Base-by-base conservation (phyloP, 1,140 invertebrate genomes). In the Ditylenchus dipsaci region DNA sequence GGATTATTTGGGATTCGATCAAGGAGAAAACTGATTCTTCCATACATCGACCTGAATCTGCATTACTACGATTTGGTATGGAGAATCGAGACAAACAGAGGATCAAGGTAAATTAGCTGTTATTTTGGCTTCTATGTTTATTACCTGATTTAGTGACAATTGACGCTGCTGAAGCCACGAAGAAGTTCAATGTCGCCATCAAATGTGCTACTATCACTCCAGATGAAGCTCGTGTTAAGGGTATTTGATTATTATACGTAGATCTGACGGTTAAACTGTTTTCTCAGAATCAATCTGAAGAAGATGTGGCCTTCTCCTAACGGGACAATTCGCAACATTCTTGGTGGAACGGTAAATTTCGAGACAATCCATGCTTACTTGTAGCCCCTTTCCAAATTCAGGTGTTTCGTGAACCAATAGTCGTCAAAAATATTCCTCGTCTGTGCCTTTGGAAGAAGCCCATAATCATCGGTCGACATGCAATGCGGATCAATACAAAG, bases 271-370 rank as follows among this genome's bases (percentile, higher is more conserved):
- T 11, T 38, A 11, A 38, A 38, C 33, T 11, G 33, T 3, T 38
- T 38, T 38, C 11, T 38, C 86, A 95, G 98, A 86, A 97, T 97
- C 81, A 93, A 93, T 0, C 85, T 98, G 75, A 97, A 97, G 84
- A 88, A 96, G 85, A 98, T 98, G 95, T 98, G 95, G 95, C 93
- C 92, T 83, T 94, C 91, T 47, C 95, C 95, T 0, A 98, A 98
- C 85, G 95, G 95, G 63, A 98, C 95, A 15, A 97, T 98, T 74
- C 88, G 95, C 78, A 98, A 98, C 83, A 97, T 98, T 78, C 86
- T 98, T 3, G 95, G 95, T 17, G 77, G 78, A 13, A 97, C 94
- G 1, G 93, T 38, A 38, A 11, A 11, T 38, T 38, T 38, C 11
- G 33, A n/a, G n/a, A 5, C 11, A 5, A 11, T 38, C 33, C 11